phyloP scores from a whole-genome alignment of 2,113 vertebrate species.

The Clinocottus analis region DNA sequence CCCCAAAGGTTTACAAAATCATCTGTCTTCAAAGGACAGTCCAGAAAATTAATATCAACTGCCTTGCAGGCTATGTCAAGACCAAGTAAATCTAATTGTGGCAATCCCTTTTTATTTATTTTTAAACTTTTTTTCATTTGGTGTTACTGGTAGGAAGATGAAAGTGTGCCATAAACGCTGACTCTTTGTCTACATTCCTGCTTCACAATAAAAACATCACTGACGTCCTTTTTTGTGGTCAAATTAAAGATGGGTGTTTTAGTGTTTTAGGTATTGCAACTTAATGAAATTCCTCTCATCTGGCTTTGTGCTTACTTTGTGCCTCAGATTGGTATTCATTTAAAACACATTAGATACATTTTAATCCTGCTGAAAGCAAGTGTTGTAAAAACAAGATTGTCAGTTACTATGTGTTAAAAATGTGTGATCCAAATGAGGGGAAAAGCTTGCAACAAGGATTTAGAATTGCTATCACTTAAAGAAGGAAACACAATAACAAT shows the following conservation, averaged over 20 bases:
- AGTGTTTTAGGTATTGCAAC: conserved; percentile 20
- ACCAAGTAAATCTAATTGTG: conserved; percentile 73
- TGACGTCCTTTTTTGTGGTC: conserved; percentile 29
- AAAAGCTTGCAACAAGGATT: conserved; percentile 1
- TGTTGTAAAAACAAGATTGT: conserved; percentile 27
- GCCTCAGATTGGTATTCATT: conserved; percentile 32
- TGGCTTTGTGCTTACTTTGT: conserved; percentile 19
- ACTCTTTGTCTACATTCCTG: conserved; percentile 29
- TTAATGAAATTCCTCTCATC: conserved; percentile 53
- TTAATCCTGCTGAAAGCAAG: conserved; percentile 42
- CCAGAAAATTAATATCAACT: conserved; percentile 79
- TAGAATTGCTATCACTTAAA: conserved; percentile 10
- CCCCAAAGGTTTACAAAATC: conserved; percentile 84
- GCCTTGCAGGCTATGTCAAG: conserved; percentile 67
- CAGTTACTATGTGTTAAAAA: conserved; percentile 4
- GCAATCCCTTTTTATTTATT: conserved; percentile 33
- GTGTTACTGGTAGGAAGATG: conserved; percentile 43
- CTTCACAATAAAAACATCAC: conserved; percentile 36
- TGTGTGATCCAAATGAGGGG: conserved; percentile 22
- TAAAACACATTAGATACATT: conserved; percentile 43
- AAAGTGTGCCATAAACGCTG: conserved; percentile 51
- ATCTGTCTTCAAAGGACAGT: conserved; percentile 83
- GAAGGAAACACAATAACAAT: not conserved
- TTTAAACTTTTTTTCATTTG: conserved; percentile 33
- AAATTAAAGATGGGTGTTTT: conserved; percentile 42